Evolutionary conservation across 2,113 vertebrate species (phyloP).

Genomic region (Rhombomys opimus): DNA sequence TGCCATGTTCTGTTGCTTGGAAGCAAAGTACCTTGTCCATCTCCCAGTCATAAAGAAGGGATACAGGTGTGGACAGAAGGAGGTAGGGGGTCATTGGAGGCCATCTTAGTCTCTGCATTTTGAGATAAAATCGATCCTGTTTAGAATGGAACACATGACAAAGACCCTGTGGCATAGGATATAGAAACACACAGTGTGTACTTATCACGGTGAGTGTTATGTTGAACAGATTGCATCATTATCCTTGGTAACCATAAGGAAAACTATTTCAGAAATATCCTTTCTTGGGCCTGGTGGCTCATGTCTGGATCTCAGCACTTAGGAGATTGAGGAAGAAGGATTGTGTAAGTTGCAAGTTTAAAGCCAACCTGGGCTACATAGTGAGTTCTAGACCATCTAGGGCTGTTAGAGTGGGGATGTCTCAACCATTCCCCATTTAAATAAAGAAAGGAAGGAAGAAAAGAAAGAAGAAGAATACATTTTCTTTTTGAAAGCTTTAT

Average conservation of each 20-base stretch:
- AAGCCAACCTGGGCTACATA: background rate
- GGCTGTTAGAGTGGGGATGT: background rate
- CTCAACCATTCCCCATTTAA: background rate
- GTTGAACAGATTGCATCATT: background rate
- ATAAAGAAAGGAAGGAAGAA: background rate
- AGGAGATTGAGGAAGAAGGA: background rate
- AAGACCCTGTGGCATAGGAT: background rate
- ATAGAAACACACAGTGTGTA: background rate
- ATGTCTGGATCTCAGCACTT: background rate
- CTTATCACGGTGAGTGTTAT: background rate
- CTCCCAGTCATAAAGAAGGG: background rate
- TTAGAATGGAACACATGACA: background rate
- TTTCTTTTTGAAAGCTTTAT: background rate
- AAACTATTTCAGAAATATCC: slow-evolving; percentile 18
- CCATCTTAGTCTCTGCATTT: background rate
- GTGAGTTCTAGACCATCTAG: background rate
- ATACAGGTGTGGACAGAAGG: background rate
- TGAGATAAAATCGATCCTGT: background rate
- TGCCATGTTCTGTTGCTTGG: background rate
- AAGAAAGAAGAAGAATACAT: too few species aligned
- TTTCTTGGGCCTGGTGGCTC: background rate
- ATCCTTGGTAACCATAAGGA: background rate
- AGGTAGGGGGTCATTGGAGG: background rate
- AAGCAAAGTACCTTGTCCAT: background rate
- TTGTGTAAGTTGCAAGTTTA: background rate